phyloP scores from a whole-genome alignment of 1,140 invertebrate species.

The Drosophila sturtevanti region DNA sequence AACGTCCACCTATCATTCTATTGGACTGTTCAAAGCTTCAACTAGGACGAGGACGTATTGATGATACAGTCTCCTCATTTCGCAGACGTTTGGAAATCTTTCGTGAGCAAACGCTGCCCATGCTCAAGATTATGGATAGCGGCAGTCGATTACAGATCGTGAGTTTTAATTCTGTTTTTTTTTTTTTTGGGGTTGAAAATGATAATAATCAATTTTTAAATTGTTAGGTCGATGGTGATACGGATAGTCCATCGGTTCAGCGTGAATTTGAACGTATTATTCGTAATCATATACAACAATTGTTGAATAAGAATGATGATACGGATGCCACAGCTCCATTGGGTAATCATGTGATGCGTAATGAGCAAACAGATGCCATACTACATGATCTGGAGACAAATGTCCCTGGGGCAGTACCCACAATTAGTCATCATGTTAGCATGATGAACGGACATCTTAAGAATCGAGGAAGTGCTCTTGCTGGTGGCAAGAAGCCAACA shows the following conservation, averaged over 20 bases:
- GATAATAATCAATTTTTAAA: neutral
- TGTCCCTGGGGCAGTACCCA: conserved; percentile 79
- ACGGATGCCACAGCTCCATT: conserved; percentile 25
- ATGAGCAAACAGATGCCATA: conserved; percentile 76
- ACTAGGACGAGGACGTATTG: conserved; percentile 89
- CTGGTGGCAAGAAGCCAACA: conserved; percentile 32
- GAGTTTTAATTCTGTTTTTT: conserved; percentile 62
- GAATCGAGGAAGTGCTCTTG: conserved; percentile 54
- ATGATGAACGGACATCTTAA: conserved; percentile 81
- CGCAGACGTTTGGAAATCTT: conserved; percentile 91
- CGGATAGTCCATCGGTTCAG: conserved; percentile 89
- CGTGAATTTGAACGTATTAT: conserved; percentile 89
- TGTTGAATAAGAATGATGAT: conserved; percentile 43
- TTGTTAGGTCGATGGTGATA: conserved; percentile 90
- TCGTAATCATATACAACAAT: conserved; percentile 84
- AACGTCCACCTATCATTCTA: conserved; percentile 89
- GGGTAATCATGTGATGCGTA: conserved; percentile 56
- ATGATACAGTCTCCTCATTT: conserved; percentile 93
- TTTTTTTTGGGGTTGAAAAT: neutral
- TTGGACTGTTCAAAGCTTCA: conserved; percentile 94
- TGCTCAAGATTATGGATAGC: conserved; percentile 92
- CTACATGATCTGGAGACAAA: conserved; percentile 79
- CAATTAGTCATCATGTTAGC: conserved; percentile 81
- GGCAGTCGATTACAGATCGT: conserved; percentile 91
- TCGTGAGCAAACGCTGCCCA: conserved; percentile 92